Percentiles rank a stretch among this genome's conserved stretches.
Evolutionary conservation across 2,797 vertebrate species (phyloP).

Genomic region (Valencia hispanica): DNA sequence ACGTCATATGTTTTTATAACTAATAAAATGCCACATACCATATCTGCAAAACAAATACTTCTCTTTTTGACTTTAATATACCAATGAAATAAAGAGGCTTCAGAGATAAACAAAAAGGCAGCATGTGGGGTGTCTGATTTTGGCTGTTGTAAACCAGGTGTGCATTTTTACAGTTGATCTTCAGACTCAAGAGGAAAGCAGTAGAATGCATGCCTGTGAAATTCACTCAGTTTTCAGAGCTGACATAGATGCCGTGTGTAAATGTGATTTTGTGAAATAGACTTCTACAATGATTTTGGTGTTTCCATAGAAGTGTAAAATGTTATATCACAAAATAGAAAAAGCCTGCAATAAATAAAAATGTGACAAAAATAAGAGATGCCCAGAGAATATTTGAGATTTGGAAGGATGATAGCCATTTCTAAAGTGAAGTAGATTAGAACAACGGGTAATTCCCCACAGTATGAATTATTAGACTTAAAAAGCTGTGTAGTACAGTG

Average conservation of each 20-base stretch:
- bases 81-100: background rate
- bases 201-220: background rate
- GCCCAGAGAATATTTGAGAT: background rate
- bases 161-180: background rate
- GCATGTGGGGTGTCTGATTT: background rate
- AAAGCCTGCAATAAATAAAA: background rate
- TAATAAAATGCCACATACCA: background rate
- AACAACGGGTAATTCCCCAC: background rate
- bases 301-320: background rate
- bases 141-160: background rate
- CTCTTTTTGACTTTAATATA: background rate
- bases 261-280: background rate
- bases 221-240: background rate
- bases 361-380: background rate
- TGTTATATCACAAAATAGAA: background rate
- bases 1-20: background rate
- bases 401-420: background rate
- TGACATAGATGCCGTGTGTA: background rate
- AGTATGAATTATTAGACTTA: conserved; percentile 8
- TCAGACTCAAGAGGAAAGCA: background rate
- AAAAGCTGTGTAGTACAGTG: background rate
- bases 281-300: background rate
- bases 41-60: background rate
- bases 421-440: background rate
- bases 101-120: background rate